Conservation (phyloP, 2,113 vertebrate species). For the Dascyllus trimaculatus region DNA sequence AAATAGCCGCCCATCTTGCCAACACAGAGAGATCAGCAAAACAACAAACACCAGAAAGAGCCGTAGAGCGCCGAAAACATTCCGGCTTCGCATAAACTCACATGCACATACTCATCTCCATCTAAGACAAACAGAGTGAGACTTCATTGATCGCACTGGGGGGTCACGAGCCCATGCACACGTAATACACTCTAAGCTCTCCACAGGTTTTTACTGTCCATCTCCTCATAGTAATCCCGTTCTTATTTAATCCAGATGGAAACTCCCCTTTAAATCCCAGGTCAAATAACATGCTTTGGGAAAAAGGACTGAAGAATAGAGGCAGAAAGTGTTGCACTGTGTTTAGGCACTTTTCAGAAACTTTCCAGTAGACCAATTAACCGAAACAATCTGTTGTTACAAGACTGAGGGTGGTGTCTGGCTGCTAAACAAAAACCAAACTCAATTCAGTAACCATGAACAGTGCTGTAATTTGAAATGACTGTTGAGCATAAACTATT, state of each 20-base stretch:
- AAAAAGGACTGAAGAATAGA: not conserved
- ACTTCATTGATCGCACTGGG: slow-evolving; percentile 27
- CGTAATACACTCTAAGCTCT: slow-evolving; percentile 10
- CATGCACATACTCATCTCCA: not conserved
- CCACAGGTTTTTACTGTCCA: slow-evolving; percentile 30
- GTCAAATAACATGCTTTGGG: slow-evolving; percentile 2
- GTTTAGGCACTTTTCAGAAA: too few relatives aligned
- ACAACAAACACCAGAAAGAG: not conserved
- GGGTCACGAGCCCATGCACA: slow-evolving; percentile 5
- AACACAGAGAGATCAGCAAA: slow-evolving; percentile 6
- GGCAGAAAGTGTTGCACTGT: not conserved
- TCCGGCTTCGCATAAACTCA: not conserved
- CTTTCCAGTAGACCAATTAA: not conserved
- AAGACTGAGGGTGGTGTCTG: too few relatives aligned
- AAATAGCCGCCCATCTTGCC: not conserved
- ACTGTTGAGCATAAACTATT: not conserved
- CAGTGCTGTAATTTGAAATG: not conserved
- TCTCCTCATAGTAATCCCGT: slow-evolving; percentile 47
- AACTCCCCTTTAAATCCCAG: slow-evolving; percentile 35
- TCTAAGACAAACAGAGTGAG: not conserved
- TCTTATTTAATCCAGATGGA: slow-evolving; percentile 51
- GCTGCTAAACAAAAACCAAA: too few relatives aligned
- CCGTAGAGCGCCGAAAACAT: not conserved
- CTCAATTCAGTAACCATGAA: too few relatives aligned
- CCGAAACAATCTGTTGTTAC: not conserved